Conservation (phyloP, 2,888 invertebrate genomes). For the Lapara coniferarum region DNA sequence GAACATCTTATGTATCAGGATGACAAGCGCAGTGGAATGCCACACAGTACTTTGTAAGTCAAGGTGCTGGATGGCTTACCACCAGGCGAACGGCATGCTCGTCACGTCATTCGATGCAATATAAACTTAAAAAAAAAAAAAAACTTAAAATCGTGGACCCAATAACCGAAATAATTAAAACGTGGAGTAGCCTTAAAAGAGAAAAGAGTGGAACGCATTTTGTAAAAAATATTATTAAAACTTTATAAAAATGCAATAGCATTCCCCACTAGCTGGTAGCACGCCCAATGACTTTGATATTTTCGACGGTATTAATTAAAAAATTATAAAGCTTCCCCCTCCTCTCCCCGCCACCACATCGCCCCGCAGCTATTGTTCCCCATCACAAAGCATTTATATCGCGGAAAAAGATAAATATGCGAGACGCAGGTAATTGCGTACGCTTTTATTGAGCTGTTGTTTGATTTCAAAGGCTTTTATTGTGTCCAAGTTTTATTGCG, state of each 20-base stretch:
- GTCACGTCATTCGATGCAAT: too few relatives aligned
- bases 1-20: too few relatives aligned
- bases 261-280: conserved; percentile 69
- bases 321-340: conserved; percentile 80
- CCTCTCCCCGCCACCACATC: conserved; percentile 43
- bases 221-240: conserved; percentile 51
- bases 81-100: too few relatives aligned
- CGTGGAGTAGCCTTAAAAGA: conserved; percentile 43
- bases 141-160: neutral
- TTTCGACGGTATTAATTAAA: conserved; percentile 82
- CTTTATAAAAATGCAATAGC: conserved; percentile 70
- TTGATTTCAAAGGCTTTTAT: conserved; percentile 77
- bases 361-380: conserved; percentile 63
- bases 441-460: conserved; percentile 78
- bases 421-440: conserved; percentile 76
- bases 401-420: conserved; percentile 80
- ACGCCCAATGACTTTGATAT: conserved; percentile 81
- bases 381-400: conserved; percentile 75
- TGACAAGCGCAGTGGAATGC: too few relatives aligned
- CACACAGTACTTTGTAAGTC: too few relatives aligned
- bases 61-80: too few relatives aligned
- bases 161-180: too few relatives aligned
- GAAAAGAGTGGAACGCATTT: conserved; percentile 63
- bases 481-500: conserved; percentile 56
- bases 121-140: too few relatives aligned